A percentile compares a stretch with the other conserved stretches of the same genome.
Evolutionary conservation across 1,140 invertebrate genomes (phyloP).

Genomic region (Bemisia tabaci): DNA sequence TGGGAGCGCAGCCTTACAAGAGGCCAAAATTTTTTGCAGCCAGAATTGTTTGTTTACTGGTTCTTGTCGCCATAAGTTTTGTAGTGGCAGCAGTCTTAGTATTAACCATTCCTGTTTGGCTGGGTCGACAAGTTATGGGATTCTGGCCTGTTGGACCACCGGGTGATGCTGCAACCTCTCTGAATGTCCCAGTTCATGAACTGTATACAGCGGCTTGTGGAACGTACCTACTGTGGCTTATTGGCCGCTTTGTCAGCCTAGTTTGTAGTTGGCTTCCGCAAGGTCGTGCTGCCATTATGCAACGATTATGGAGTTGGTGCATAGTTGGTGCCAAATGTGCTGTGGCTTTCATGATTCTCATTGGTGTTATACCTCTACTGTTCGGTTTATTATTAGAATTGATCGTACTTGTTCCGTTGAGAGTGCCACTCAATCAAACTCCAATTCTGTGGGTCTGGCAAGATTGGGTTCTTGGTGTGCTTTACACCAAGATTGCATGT

Average conservation of each 20-base stretch:
- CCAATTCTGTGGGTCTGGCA: constrained; percentile 92
- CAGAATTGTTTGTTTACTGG: constrained; percentile 58
- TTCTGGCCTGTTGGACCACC: constrained; percentile 50
- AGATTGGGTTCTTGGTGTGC: constrained; percentile 91
- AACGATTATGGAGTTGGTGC: constrained; percentile 58
- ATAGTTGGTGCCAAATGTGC: constrained; percentile 45
- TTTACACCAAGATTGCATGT: constrained; percentile 97
- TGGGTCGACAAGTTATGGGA: constrained; percentile 76
- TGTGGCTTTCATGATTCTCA: constrained; percentile 59
- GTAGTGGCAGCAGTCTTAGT: constrained; percentile 66
- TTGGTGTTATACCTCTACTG: constrained; percentile 83
- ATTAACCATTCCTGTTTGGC: constrained; percentile 77
- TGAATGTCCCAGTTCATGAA: constrained; percentile 64
- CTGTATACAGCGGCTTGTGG: constrained; percentile 90
- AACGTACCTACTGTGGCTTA: constrained; percentile 85
- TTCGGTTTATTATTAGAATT: constrained; percentile 84
- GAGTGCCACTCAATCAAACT: constrained; percentile 87
- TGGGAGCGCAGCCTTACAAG: constrained; percentile 62
- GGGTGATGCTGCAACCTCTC: constrained; percentile 21
- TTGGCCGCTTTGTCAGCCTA: constrained; percentile 59
- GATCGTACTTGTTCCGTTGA: constrained; percentile 78
- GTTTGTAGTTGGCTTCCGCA: constrained; percentile 75
- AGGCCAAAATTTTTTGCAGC: constrained; percentile 68
- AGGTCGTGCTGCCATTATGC: constrained; percentile 60
- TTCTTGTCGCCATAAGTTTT: constrained; percentile 70